phyloP scores from a whole-genome alignment of 2,797 vertebrate species.

The Anguilla pacifica region DNA sequence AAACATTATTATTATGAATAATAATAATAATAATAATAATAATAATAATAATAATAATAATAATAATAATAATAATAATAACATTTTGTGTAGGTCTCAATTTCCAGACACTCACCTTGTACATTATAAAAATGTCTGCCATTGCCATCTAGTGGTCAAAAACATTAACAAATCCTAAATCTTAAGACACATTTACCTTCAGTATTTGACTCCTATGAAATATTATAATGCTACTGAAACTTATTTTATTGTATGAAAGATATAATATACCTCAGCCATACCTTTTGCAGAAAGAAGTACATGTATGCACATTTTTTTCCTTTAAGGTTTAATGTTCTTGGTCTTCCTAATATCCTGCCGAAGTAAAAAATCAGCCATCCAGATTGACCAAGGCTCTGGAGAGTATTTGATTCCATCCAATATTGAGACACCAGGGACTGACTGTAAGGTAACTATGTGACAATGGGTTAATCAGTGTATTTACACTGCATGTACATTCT shows the following conservation, averaged over 20 bases:
- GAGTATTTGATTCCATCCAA: conserved; percentile 51
- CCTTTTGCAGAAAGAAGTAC: not conserved
- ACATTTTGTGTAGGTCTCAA: too few relatives aligned
- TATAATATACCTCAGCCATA: not conserved
- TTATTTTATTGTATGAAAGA: too few relatives aligned
- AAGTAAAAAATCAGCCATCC: not conserved
- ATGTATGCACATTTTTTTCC: not conserved
- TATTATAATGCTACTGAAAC: not conserved
- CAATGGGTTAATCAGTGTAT: not conserved
- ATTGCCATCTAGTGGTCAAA: conserved; percentile 26
- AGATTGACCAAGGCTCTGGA: not conserved
- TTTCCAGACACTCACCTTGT: not conserved
- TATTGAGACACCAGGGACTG: conserved; percentile 60
- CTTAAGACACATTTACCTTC: not conserved
- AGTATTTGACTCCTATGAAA: not conserved
- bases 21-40: too few relatives aligned
- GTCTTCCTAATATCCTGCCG: conserved; percentile 52
- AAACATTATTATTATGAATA: not conserved
- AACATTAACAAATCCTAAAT: not conserved
- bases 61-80: too few relatives aligned
- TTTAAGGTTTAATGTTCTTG: conserved; percentile 52
- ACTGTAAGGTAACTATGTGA: conserved; percentile 58
- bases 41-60: too few relatives aligned
- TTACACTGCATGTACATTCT: not conserved
- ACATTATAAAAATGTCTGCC: not conserved